These are phyloP conservation scores for Esox masquinongy DNA, from an alignment of 2,797 vertebrate genomes.

Conservation along the genomic window DNA sequence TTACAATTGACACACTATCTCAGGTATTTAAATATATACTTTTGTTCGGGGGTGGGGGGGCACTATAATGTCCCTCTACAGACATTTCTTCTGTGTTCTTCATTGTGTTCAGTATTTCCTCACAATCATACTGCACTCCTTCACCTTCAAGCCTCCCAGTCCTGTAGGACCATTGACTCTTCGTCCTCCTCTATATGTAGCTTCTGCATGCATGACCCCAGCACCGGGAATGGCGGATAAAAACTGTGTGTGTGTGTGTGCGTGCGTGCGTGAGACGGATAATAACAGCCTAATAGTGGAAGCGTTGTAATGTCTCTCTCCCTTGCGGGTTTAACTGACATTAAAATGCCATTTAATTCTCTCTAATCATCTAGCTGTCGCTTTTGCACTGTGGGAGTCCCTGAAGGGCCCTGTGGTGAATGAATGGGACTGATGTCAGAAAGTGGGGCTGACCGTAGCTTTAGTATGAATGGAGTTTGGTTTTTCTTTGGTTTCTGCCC, in stretches of 20 bases:
- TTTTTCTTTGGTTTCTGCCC: slow-evolving; percentile 33
- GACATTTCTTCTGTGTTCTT: background rate
- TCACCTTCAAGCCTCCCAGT: background rate
- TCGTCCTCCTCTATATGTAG: slow-evolving; percentile 3
- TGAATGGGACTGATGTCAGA: background rate
- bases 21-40: too few relatives aligned
- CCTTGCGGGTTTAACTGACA: slow-evolving; percentile 39
- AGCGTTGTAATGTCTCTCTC: slow-evolving; percentile 62
- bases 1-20: too few relatives aligned
- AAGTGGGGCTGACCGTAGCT: slow-evolving; percentile 30
- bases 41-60: too few relatives aligned
- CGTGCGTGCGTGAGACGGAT: background rate
- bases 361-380: slow-evolving; percentile 57
- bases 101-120: background rate
- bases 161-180: background rate
- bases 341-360: slow-evolving; percentile 60
- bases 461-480: slow-evolving; percentile 13
- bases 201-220: slow-evolving; percentile 53
- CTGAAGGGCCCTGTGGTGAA: slow-evolving; percentile 36
- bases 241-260: slow-evolving; percentile 37
- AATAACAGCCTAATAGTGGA: slow-evolving; percentile 66
- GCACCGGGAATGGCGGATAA: slow-evolving; percentile 69
- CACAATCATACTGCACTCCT: background rate
- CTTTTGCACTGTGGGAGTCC: slow-evolving; percentile 51
- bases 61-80: too few relatives aligned